A percentile compares a stretch with the other conserved stretches of the same genome.
These are phyloP conservation scores for Atlantisia rogersi DNA, from an alignment of 2,113 vertebrate species.

Conservation along the genomic window DNA sequence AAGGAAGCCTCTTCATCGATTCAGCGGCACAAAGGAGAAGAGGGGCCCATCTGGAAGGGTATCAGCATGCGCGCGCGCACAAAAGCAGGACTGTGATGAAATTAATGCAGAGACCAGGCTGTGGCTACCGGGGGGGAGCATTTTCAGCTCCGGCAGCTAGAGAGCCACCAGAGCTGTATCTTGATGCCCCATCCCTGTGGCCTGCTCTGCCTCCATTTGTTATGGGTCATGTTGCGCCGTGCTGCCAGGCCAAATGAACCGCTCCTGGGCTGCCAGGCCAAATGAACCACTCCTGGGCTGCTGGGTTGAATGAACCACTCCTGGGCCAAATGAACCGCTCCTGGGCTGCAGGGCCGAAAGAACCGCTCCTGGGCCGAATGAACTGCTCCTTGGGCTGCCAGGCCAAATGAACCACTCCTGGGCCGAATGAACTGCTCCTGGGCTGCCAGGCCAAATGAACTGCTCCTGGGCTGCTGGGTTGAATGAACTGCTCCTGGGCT, in stretches of 20 bases:
- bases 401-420: too few species aligned
- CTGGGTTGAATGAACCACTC: not conserved
- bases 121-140: not conserved
- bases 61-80: not conserved
- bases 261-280: not conserved
- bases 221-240: accelerated
- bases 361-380: too few species aligned
- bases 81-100: conserved; percentile 43
- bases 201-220: not conserved
- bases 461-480: too few species aligned
- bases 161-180: not conserved
- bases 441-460: too few species aligned
- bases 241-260: not conserved
- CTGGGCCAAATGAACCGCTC: too few species aligned
- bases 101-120: conserved; percentile 5
- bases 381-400: too few species aligned
- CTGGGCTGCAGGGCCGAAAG: too few species aligned
- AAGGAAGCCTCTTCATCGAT: conserved; percentile 53
- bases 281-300: too few species aligned
- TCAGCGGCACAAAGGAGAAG: conserved; percentile 59
- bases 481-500: too few species aligned
- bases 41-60: conserved; percentile 53
- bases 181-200: not conserved
- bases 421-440: too few species aligned
- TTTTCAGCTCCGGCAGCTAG: not conserved